These are phyloP conservation scores for Ophion slaviceki DNA, from an alignment of 2,888 invertebrate genomes.

Conservation along the genomic window DNA sequence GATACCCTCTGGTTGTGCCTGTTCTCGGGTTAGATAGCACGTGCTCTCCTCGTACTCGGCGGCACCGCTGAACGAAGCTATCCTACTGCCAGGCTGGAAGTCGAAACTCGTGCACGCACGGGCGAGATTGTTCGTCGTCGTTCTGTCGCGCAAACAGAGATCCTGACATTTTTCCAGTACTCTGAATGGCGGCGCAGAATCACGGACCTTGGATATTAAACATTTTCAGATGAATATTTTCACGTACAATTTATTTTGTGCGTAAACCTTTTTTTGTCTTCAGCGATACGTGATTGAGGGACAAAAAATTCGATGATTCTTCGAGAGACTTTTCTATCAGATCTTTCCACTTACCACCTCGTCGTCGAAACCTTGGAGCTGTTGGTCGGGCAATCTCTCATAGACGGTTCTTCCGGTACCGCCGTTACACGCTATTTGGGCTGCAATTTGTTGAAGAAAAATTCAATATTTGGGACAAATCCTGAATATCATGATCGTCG, in stretches of 20 bases:
- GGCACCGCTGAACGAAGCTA: constrained; percentile 91
- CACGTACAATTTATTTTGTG: not conserved
- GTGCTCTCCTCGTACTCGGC: constrained; percentile 95
- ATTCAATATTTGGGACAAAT: not conserved
- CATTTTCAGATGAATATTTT: not conserved
- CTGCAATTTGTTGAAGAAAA: constrained; percentile 81
- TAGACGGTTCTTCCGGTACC: constrained; percentile 95
- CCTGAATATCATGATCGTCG: too few species aligned
- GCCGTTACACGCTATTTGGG: constrained; percentile 96
- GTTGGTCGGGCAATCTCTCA: constrained; percentile 94
- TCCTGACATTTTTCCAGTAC: constrained; percentile 96
- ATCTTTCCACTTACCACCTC: constrained; percentile 86
- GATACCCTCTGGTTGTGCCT: constrained; percentile 94
- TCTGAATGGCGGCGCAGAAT: constrained; percentile 93
- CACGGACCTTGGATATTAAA: constrained; percentile 86
- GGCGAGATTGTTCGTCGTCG: constrained; percentile 91
- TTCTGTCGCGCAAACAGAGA: constrained; percentile 92
- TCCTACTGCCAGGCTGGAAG: constrained; percentile 94
- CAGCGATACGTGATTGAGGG: not conserved
- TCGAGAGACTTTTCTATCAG: not conserved
- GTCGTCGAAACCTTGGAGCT: constrained; percentile 94
- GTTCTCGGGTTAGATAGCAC: constrained; percentile 93
- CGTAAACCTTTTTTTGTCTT: not conserved
- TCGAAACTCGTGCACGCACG: constrained; percentile 95
- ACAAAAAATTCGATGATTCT: not conserved